Conservation (phyloP, 2,113 vertebrate species). For the Charina bottae region DNA sequence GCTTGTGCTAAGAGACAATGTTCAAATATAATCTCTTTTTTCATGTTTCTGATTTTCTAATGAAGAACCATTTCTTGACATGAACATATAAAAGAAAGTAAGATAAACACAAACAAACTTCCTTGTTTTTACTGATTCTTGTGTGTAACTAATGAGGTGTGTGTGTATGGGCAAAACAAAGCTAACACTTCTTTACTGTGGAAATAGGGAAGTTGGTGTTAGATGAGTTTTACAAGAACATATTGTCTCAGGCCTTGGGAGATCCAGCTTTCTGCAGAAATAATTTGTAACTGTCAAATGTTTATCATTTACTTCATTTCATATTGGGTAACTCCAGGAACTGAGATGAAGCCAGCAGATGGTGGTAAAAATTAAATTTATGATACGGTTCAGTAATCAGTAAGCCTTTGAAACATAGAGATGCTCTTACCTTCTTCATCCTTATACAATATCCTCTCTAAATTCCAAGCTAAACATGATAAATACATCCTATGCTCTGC, state of each 20-base stretch:
- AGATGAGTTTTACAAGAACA: conserved; percentile 61
- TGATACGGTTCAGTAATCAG: conserved; percentile 66
- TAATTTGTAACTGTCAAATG: conserved; percentile 73
- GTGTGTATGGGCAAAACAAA: conserved; percentile 62
- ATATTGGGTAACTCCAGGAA: conserved; percentile 69
- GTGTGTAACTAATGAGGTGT: conserved; percentile 58
- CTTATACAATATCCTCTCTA: conserved; percentile 10
- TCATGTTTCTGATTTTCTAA: conserved; percentile 53
- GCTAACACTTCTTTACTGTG: conserved; percentile 62
- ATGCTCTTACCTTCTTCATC: conserved; percentile 31
- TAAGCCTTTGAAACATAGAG: conserved; percentile 46
- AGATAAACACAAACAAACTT: conserved; percentile 43
- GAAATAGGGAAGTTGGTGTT: conserved; percentile 53
- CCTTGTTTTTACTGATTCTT: conserved; percentile 46
- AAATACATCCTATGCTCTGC: neutral
- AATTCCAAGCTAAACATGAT: conserved; percentile 22
- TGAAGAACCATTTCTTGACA: conserved; percentile 56
- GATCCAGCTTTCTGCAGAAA: conserved; percentile 61
- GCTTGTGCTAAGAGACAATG: neutral
- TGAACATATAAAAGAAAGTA: conserved; percentile 47
- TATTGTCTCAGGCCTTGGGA: conserved; percentile 59
- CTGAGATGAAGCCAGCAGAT: conserved; percentile 68
- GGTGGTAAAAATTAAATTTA: conserved; percentile 73
- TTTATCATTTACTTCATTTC: conserved; percentile 71
- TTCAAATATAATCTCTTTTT: conserved; percentile 41